These are phyloP conservation scores for Oryzias curvinotus DNA, from an alignment of 2,113 vertebrate species.

Conservation along the genomic window DNA sequence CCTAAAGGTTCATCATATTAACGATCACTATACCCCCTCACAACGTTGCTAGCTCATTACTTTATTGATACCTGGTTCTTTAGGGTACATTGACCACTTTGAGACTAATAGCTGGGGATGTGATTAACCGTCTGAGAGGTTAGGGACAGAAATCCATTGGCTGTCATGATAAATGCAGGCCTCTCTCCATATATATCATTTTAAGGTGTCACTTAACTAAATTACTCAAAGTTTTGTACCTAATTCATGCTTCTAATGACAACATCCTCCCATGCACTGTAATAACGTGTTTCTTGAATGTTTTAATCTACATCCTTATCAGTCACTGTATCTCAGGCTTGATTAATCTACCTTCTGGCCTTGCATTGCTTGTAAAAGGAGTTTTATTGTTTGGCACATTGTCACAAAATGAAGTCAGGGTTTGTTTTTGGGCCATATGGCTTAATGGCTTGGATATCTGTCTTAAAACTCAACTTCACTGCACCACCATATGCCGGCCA, in stretches of 20 bases:
- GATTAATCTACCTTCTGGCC: conserved; percentile 16
- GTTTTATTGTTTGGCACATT: conserved; percentile 40
- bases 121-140: conserved; percentile 55
- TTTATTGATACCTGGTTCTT: conserved; percentile 57
- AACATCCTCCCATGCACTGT: no score
- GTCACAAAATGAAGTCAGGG: conserved; percentile 39
- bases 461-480: conserved; percentile 48
- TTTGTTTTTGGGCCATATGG: conserved; percentile 58
- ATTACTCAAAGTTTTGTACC: no score
- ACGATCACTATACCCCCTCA: conserved; percentile 47
- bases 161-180: conserved; percentile 39
- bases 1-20: conserved; percentile 47
- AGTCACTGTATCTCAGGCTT: background rate
- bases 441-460: conserved; percentile 38
- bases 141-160: conserved; percentile 51
- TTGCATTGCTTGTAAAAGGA: conserved; percentile 22
- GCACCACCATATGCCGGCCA: conserved; percentile 40
- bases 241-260: no score
- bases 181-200: no score
- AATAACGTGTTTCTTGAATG: no score
- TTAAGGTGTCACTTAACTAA: no score
- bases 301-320: no score
- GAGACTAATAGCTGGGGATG: conserved; percentile 33
- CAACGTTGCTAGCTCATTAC: conserved; percentile 27
- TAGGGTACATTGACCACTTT: conserved; percentile 25